phyloP scores from a whole-genome alignment of 2,888 invertebrate genomes.

The Caenorhabditis sinica region DNA sequence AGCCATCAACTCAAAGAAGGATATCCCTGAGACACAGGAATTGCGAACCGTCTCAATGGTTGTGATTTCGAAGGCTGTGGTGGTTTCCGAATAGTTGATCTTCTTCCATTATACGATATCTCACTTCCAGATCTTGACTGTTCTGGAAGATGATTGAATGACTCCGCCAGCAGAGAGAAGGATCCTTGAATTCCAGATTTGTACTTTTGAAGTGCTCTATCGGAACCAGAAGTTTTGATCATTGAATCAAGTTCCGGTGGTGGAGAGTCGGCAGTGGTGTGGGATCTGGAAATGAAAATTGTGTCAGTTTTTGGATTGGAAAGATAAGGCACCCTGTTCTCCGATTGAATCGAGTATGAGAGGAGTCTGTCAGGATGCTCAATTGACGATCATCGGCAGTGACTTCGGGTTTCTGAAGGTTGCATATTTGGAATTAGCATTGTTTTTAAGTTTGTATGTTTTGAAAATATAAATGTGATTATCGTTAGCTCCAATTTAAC shows the following conservation, averaged over 20 bases:
- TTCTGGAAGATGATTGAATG: constrained; percentile 43
- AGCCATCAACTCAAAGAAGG: constrained; percentile 22
- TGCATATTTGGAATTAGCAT: background rate
- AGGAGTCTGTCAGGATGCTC: constrained; percentile 54
- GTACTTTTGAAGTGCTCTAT: constrained; percentile 54
- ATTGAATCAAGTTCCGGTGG: constrained; percentile 62
- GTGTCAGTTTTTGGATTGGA: background rate
- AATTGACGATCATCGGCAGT: constrained; percentile 37
- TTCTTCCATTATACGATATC: constrained; percentile 30
- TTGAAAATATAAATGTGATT: too few relatives aligned
- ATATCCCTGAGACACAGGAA: constrained; percentile 54
- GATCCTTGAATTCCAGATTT: constrained; percentile 54
- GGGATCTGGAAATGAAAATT: constrained; percentile 33
- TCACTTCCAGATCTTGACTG: constrained; percentile 23
- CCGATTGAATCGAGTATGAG: constrained; percentile 53
- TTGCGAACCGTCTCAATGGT: constrained; percentile 60
- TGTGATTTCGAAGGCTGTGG: constrained; percentile 54
- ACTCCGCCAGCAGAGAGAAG: constrained; percentile 49
- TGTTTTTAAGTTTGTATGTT: background rate
- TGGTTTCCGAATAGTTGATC: constrained; percentile 25
- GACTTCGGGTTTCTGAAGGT: constrained; percentile 48
- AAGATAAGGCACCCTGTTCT: constrained; percentile 45
- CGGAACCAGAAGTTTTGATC: constrained; percentile 43
- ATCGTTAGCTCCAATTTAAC: too few relatives aligned
- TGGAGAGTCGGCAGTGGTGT: constrained; percentile 51